Evolutionary conservation across 2,113 vertebrate genomes (phyloP).

Genomic region (Taxidea taxus): DNA sequence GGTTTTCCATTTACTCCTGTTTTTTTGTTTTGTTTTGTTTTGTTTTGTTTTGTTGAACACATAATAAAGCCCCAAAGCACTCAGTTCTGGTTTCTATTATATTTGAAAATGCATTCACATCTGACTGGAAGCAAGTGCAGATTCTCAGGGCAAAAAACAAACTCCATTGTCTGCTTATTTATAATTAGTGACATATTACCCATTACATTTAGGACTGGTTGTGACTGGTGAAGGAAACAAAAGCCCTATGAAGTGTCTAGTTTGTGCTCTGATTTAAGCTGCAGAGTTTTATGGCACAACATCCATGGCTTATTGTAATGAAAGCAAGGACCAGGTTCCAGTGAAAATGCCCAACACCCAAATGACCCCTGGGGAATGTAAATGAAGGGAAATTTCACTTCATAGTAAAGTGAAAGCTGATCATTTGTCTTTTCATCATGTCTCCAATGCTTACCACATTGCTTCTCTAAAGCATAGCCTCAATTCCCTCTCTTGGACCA

Average conservation of each 20-base stretch:
- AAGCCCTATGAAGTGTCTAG: conserved; percentile 13
- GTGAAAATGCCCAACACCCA: conserved; percentile 6
- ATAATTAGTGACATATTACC: conserved; percentile 62
- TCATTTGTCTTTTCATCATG: conserved; percentile 16
- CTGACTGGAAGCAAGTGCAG: background rate
- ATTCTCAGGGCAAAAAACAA: conserved; percentile 66
- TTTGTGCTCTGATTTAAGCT: background rate
- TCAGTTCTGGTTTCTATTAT: conserved; percentile 65
- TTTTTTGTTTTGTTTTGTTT: background rate
- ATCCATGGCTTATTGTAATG: background rate
- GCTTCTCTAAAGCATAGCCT: background rate
- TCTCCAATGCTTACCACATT: background rate
- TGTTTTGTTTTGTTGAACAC: background rate
- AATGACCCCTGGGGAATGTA: background rate
- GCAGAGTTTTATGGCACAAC: background rate
- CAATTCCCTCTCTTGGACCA: background rate
- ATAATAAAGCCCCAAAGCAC: background rate
- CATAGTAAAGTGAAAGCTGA: background rate
- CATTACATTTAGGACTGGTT: conserved; percentile 60
- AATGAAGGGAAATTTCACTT: conserved; percentile 20
- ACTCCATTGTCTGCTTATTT: conserved; percentile 73
- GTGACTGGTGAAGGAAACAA: conserved; percentile 63
- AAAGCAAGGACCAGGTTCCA: background rate
- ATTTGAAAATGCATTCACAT: conserved; percentile 51
- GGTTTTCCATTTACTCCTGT: background rate